phyloP scores from a whole-genome alignment of 2,888 invertebrate genomes.

The Branchellion lobata region DNA sequence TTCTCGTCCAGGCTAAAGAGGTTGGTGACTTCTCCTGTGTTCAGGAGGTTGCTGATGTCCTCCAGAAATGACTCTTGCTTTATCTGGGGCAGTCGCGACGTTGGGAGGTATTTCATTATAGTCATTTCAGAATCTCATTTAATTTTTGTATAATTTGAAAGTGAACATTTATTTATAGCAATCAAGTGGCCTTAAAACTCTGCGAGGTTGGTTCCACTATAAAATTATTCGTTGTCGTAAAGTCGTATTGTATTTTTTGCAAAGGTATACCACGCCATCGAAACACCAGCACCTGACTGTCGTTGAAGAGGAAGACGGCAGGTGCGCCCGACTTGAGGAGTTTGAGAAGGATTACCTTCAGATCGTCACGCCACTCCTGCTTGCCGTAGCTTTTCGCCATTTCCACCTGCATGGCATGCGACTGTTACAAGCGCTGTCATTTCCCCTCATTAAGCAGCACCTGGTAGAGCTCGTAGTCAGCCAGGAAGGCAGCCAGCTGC shows the following conservation, averaged over 20 bases:
- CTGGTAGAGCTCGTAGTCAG: constrained; percentile 85
- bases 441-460: no score
- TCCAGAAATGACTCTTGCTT: constrained; percentile 79
- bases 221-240: no score
- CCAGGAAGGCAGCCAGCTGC: constrained; percentile 83
- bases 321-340: constrained; percentile 80
- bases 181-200: no score
- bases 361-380: constrained; percentile 86
- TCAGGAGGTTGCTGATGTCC: constrained; percentile 86
- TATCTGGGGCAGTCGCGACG: constrained; percentile 47
- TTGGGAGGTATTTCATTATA: no score
- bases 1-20: constrained; percentile 82
- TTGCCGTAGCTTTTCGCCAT: constrained; percentile 81
- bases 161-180: no score
- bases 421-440: no score
- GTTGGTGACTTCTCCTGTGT: constrained; percentile 91
- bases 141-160: no score
- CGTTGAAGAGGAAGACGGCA: constrained; percentile 85
- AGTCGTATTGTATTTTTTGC: no score
- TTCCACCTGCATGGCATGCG: no score
- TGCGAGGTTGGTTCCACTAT: no score
- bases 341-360: constrained; percentile 78
- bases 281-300: constrained; percentile 85
- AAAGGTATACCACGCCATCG: no score
- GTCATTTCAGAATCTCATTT: no score